Percentiles rank a stretch among this genome's conserved stretches.
These are phyloP conservation scores for Acanthornis magna DNA, from an alignment of 2,797 vertebrate genomes.

Conservation along the genomic window DNA sequence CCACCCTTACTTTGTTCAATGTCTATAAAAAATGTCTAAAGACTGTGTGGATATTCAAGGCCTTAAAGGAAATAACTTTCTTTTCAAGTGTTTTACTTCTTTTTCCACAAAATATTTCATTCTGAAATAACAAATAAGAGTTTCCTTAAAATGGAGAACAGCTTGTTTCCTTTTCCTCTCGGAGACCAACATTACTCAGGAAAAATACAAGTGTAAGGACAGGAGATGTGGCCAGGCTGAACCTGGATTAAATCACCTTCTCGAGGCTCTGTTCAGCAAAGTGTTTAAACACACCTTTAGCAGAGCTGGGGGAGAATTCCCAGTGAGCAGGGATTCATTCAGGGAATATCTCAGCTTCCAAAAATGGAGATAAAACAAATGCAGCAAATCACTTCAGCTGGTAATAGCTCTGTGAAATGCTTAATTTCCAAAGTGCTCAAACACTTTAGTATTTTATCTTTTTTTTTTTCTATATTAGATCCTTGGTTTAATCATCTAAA, in stretches of 20 bases:
- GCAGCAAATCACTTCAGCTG: not conserved
- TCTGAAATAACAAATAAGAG: not conserved
- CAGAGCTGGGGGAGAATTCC: not conserved
- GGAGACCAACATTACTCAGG: not conserved
- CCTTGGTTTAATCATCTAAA: not conserved
- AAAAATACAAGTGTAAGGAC: not conserved
- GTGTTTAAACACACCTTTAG: not conserved
- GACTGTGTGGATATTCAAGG: not conserved
- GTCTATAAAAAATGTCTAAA: not conserved
- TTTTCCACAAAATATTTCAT: not conserved
- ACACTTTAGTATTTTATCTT: not conserved
- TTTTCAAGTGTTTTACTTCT: not conserved
- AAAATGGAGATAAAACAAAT: not conserved
- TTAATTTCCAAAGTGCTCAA: not conserved
- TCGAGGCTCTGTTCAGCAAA: not conserved
- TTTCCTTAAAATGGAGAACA: conserved; percentile 3
- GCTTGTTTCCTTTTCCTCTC: not conserved
- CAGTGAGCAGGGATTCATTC: not conserved
- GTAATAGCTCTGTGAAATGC: not conserved
- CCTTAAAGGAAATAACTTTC: not conserved
- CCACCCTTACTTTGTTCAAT: not conserved
- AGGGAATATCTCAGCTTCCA: not conserved
- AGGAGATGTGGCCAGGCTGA: not conserved
- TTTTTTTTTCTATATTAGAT: not conserved
- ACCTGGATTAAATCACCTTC: not conserved